Base-by-base conservation (phyloP, 2,797 vertebrate species). In the Halcyon leucocephala region DNA sequence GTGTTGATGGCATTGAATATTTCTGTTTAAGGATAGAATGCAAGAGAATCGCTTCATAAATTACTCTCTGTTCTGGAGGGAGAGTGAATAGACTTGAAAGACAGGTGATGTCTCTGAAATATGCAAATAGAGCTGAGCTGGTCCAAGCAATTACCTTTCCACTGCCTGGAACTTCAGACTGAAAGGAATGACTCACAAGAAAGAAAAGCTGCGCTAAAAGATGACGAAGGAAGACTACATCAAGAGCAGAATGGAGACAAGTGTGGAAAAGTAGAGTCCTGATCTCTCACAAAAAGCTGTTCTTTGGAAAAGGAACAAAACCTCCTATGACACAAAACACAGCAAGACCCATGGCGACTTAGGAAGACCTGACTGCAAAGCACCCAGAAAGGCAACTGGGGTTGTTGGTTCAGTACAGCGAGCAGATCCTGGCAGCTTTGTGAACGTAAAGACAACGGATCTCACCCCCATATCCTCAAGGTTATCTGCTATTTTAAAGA, bases 91-190 rank as follows among this genome's bases (percentile, higher is more conserved):
- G 95, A 89, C 96, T 96, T 85, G 92, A 96, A 96, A 95, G 95
- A 94, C 95, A 96, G 96, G 95, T 96, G 96, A 97, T 96, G 95
- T 97, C 96, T 96, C 95, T 96, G 91, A 96, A 96, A 96, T 95
- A 97, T 96, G 96, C 39, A 97, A 97, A 96, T 96, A 52, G 48
- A 92, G 74, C 57, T 71, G 84, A 95, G 90, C 76, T 87, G 86
- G 95, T 82, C 93, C 93, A 97, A 93, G 90, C 92, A 95, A 97
- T 96, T 97, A 93, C 95, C 95, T 96, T 96, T 78, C 60, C 71
- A 71, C 49, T 96, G 95, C 95, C 95, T 97, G 93, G 95, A 97
- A 94, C 89, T 87, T 92, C 78, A 93, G 89, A 80, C 82, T 61
- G 65, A 91, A 92, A 94, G 65, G 78, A 92, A 96, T 97, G 95